Evolutionary conservation across 2,113 vertebrate species (phyloP).

Genomic region (Athene noctua): DNA sequence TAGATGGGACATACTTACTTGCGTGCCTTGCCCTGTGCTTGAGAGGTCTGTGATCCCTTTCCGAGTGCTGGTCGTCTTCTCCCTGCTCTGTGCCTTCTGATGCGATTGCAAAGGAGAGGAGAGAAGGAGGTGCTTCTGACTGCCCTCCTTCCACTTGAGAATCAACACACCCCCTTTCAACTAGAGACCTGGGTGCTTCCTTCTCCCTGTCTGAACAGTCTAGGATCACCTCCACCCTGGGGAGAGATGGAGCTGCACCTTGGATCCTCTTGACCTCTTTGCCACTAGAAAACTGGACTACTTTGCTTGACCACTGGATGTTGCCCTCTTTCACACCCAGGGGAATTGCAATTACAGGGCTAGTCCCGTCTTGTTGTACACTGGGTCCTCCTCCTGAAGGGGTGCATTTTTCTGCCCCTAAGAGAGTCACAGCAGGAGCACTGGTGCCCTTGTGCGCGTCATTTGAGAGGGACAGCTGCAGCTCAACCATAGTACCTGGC

Average conservation of each 20-base stretch:
- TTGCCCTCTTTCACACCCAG: conserved; percentile 28
- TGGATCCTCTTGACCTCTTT: conserved; percentile 71
- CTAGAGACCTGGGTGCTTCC: conserved; percentile 71
- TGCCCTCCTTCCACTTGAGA: conserved; percentile 87
- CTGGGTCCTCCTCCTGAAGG: conserved; percentile 38
- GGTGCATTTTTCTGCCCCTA: conserved; percentile 60
- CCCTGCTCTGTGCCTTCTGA: conserved; percentile 82
- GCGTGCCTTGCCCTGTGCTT: conserved; percentile 92
- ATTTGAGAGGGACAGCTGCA: conserved; percentile 84
- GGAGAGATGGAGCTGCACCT: conserved; percentile 58
- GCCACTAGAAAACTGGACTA: conserved; percentile 67
- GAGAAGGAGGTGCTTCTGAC: conserved; percentile 82
- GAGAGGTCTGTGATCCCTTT: conserved; percentile 86
- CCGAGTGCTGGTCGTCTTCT: conserved; percentile 80
- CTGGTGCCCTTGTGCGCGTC: conserved; percentile 52
- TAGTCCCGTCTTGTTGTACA: background rate
- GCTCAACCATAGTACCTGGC: conserved; percentile 79
- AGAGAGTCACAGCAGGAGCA: conserved; percentile 69
- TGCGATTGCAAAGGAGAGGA: conserved; percentile 85
- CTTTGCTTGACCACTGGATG: conserved; percentile 65
- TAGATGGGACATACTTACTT: conserved; percentile 82
- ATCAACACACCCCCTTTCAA: conserved; percentile 80
- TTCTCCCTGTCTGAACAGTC: conserved; percentile 76
- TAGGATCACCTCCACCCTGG: conserved; percentile 83
- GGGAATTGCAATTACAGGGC: conserved; percentile 33